Conservation (phyloP, 2,888 invertebrate species). For the Platycheirus albimanus region DNA sequence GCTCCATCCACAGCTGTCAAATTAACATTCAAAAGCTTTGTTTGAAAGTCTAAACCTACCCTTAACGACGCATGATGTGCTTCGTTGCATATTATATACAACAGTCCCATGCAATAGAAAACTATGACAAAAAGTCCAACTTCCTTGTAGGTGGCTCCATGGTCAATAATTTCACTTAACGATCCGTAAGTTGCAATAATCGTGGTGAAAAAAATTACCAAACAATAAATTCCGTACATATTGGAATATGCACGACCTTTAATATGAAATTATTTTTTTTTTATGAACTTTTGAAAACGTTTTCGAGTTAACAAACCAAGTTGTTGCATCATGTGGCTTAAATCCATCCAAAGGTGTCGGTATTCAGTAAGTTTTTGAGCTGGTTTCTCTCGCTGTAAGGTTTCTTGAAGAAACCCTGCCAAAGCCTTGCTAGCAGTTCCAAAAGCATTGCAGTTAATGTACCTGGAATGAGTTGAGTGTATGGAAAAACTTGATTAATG, state of each 20-base stretch:
- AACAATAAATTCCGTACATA: constrained; percentile 90
- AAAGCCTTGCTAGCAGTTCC: constrained; percentile 87
- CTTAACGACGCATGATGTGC: constrained; percentile 87
- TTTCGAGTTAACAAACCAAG: constrained; percentile 83
- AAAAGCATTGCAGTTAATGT: constrained; percentile 87
- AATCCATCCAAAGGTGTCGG: constrained; percentile 88
- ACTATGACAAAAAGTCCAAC: constrained; percentile 88
- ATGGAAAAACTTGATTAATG: too few species aligned
- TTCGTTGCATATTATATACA: constrained; percentile 89
- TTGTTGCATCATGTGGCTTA: constrained; percentile 91
- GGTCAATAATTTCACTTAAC: constrained; percentile 88
- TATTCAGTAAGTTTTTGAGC: constrained; percentile 87
- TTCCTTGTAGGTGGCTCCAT: constrained; percentile 88
- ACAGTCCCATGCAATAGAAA: constrained; percentile 87
- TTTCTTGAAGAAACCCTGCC: constrained; percentile 85
- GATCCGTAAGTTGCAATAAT: constrained; percentile 89
- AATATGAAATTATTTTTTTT: constrained; percentile 1
- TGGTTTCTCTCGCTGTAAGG: constrained; percentile 86
- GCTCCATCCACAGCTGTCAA: constrained; percentile 86
- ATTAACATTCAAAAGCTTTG: constrained; percentile 87
- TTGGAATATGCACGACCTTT: constrained; percentile 88
- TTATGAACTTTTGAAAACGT: too few species aligned
- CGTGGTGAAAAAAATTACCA: constrained; percentile 89
- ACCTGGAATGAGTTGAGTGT: constrained; percentile 83
- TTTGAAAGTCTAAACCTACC: constrained; percentile 86